Percentiles rank a stretch among this genome's conserved stretches.
Conservation (phyloP, 1,140 invertebrate genomes). For the Drosophila erecta region DNA sequence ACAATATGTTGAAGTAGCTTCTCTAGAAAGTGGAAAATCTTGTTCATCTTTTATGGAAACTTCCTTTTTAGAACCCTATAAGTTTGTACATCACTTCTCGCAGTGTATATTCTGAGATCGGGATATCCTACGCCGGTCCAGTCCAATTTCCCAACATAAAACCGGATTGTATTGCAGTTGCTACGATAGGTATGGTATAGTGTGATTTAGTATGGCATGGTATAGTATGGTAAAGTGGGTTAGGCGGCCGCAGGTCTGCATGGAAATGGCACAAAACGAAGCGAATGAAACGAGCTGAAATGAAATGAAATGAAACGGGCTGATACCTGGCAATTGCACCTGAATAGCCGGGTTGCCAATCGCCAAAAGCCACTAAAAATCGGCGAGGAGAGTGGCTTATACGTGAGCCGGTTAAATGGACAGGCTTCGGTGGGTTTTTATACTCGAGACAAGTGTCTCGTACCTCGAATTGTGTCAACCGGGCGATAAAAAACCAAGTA, state of each 20-base stretch:
- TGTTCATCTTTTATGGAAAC: not conserved
- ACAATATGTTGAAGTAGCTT: too few species aligned
- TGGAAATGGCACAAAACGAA: slow-evolving; percentile 56
- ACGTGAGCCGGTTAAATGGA: slow-evolving; percentile 33
- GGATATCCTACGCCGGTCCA: slow-evolving; percentile 62
- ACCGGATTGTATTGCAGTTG: slow-evolving; percentile 51
- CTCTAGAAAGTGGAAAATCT: not conserved
- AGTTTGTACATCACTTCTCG: not conserved
- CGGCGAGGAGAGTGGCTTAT: not conserved
- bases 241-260: slow-evolving; percentile 61
- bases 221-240: slow-evolving; percentile 55
- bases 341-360: slow-evolving; percentile 61
- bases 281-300: slow-evolving; percentile 28
- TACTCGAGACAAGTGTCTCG: slow-evolving; percentile 8
- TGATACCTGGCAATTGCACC: slow-evolving; percentile 65
- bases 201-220: not conserved
- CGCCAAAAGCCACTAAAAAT: slow-evolving; percentile 28
- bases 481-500: slow-evolving; percentile 18
- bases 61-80: not conserved
- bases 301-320: slow-evolving; percentile 45
- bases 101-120: slow-evolving; percentile 16
- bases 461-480: slow-evolving; percentile 33
- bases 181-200: slow-evolving; percentile 3
- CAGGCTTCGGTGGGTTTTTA: slow-evolving; percentile 35
- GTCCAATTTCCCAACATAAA: slow-evolving; percentile 48